phyloP scores from a whole-genome alignment of 2,797 vertebrate genomes.

The Mycteria americana region DNA sequence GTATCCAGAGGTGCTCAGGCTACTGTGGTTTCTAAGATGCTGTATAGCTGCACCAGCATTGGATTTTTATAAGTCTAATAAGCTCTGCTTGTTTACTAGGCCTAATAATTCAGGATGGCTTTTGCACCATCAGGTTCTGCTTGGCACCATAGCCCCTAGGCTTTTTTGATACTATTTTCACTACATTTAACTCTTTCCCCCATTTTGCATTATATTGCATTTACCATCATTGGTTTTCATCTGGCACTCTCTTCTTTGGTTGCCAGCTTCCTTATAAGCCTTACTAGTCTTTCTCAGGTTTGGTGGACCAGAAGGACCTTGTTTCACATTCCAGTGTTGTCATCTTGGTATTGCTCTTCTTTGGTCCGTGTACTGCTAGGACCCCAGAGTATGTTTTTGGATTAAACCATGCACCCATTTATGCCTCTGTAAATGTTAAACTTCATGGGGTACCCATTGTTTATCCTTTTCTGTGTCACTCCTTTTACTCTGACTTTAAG shows the following conservation, averaged over 20 bases:
- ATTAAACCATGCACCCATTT: neutral
- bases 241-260: neutral
- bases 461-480: neutral
- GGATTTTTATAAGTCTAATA: neutral
- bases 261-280: neutral
- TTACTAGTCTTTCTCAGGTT: neutral
- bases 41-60: neutral
- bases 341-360: neutral
- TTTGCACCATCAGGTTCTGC: neutral
- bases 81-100: neutral
- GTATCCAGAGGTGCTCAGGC: neutral
- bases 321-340: neutral
- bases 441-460: neutral
- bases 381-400: neutral
- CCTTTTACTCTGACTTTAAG: neutral
- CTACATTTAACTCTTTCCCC: neutral
- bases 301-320: neutral
- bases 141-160: neutral
- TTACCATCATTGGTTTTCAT: neutral
- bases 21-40: neutral
- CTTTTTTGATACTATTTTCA: neutral
- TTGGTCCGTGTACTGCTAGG: neutral
- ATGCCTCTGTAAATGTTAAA: neutral
- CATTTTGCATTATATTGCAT: neutral
- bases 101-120: neutral